These are phyloP conservation scores for Blera fallax DNA, from an alignment of 2,888 invertebrate genomes.

Conservation along the genomic window DNA sequence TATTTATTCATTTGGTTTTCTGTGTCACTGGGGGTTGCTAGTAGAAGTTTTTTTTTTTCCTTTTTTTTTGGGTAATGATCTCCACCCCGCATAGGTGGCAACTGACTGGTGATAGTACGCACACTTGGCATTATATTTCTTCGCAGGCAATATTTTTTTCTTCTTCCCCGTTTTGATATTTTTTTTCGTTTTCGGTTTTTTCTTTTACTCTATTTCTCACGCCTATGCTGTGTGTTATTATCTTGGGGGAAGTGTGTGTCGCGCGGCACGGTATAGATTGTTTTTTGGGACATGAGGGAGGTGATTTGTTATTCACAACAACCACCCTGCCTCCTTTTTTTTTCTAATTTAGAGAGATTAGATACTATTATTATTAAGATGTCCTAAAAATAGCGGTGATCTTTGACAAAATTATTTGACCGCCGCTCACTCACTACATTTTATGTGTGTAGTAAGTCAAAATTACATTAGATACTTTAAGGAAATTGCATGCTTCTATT, in stretches of 20 bases:
- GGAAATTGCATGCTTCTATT: background rate
- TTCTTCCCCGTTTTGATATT: background rate
- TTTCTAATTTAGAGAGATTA: constrained; percentile 35
- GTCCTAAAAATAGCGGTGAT: constrained; percentile 43
- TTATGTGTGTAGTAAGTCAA: background rate
- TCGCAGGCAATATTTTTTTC: background rate
- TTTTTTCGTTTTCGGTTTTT: background rate
- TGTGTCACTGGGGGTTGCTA: background rate
- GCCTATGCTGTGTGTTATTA: background rate
- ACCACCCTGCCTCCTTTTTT: constrained; percentile 4
- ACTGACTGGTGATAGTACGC: background rate
- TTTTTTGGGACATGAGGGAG: constrained; percentile 4
- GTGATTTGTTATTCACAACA: constrained; percentile 17
- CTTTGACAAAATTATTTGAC: constrained; percentile 14
- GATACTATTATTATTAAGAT: constrained; percentile 31
- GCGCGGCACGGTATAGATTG: background rate
- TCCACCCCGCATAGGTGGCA: constrained; percentile 3
- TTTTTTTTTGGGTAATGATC: background rate
- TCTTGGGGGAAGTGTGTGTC: background rate
- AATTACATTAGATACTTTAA: background rate
- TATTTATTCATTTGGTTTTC: background rate
- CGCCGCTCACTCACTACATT: background rate
- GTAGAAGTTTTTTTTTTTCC: background rate
- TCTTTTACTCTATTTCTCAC: background rate
- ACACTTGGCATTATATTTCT: constrained; percentile 3